Base-by-base conservation (phyloP, 2,113 vertebrate species). In the Circaetus gallicus region DNA sequence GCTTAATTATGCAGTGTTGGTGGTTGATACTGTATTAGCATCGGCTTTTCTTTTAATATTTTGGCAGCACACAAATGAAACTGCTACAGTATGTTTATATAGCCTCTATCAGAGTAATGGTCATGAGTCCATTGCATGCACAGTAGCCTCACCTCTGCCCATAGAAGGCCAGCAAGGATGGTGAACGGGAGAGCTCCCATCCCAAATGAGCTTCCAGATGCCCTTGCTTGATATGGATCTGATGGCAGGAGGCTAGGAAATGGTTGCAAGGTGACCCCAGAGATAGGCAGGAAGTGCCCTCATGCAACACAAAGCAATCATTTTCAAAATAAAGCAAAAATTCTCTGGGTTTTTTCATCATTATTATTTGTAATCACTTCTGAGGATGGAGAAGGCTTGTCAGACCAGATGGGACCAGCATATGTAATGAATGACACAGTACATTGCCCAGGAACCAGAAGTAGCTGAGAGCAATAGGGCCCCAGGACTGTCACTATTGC, bases 21-120 rank as follows among this genome's bases (percentile, higher is more conserved):
- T 93, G 87, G 78, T 63, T 97, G 94, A 85, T 95, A 87, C 66
- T 91, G 73, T 85, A 96, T 94, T 95, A 97, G 66, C 82, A 93
- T 90, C 89, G 90, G 89, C 81, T 97, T 97, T 94, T 95, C 77
- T 96, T 97, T 90, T 94, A 82, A 95, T 93, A 96, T 97, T 95
- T 95, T 97, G 95, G 93, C 96, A 94, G 89, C 81, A 86, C 62
- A 55, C 38, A 91, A 95, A 83, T 71, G 53, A 78, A 95, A 70
- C 63, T 53, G 45, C 52, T 83, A 63, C 66, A 59, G 38, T 66
- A 70, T 77, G 42, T 62, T 95, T 85, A 79, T 94, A 94, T 28
- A 82, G 52, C 65, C 34, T 74, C 86, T 50, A 6, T 56, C 73
- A 76, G 47, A 16, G 49, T 38, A 71, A 69, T 34, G 73, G 81